Evolutionary conservation across 2,888 invertebrate genomes (phyloP).

Genomic region (Nephrotoma guestfalica): DNA sequence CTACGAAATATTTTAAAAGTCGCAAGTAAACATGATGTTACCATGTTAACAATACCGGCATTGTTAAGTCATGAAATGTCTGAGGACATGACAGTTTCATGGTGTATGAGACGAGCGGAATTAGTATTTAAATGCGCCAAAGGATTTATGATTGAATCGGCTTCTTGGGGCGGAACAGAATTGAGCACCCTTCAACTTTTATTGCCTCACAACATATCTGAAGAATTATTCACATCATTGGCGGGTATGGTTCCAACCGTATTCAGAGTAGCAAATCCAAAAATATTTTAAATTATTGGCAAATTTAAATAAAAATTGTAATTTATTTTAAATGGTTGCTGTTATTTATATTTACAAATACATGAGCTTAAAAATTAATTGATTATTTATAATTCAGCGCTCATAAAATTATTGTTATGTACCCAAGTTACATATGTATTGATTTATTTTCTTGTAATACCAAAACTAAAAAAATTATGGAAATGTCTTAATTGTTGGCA

Average conservation of each 20-base stretch:
- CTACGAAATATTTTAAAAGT: slow-evolving; percentile 88
- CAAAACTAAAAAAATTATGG: background rate
- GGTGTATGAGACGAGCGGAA: slow-evolving; percentile 94
- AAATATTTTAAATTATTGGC: slow-evolving; percentile 47
- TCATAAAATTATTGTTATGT: background rate
- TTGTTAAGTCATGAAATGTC: slow-evolving; percentile 85
- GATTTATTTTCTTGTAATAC: background rate
- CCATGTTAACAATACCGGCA: slow-evolving; percentile 83
- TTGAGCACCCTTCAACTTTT: slow-evolving; percentile 43
- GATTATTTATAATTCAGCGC: background rate
- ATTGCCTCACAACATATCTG: slow-evolving; percentile 70
- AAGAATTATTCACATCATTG: slow-evolving; percentile 65
- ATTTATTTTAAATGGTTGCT: background rate
- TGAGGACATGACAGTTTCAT: slow-evolving; percentile 91
- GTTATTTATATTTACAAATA: background rate
- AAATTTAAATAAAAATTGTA: background rate
- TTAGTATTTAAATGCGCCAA: slow-evolving; percentile 97
- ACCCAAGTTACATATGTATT: background rate
- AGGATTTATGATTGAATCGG: slow-evolving; percentile 98
- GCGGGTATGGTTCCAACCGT: slow-evolving; percentile 83
- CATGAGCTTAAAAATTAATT: background rate
- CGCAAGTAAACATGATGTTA: slow-evolving; percentile 89
- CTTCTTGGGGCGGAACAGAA: slow-evolving; percentile 82
- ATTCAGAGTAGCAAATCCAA: slow-evolving; percentile 88
- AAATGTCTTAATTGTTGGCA: background rate